Conservation (phyloP, 2,888 invertebrate genomes). For the Epiblema foenella region DNA sequence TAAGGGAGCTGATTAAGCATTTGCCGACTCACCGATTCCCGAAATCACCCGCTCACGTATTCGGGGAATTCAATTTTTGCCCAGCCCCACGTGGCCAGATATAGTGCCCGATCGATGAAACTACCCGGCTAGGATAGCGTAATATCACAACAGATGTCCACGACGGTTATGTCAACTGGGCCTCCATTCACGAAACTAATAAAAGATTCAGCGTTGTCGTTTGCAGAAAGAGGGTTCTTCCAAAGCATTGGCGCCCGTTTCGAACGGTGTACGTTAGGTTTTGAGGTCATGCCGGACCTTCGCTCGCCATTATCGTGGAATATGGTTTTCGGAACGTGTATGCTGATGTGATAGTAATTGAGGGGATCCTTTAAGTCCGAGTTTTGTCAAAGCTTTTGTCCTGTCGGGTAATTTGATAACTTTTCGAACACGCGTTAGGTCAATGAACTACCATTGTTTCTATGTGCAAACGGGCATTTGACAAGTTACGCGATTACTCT, state of each 20-base stretch:
- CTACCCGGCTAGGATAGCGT: conserved; percentile 70
- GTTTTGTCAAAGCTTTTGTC: background rate
- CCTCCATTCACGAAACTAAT: conserved; percentile 82
- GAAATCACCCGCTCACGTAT: conserved; percentile 47
- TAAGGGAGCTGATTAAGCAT: conserved; percentile 42
- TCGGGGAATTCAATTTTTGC: conserved; percentile 66
- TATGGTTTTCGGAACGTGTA: conserved; percentile 64
- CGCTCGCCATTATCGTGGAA: conserved; percentile 67
- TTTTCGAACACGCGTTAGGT: background rate
- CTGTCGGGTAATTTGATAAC: background rate
- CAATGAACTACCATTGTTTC: too few relatives aligned
- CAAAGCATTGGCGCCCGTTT: conserved; percentile 51
- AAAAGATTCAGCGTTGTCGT: conserved; percentile 84
- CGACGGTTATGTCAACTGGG: conserved; percentile 82
- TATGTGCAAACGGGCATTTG: too few relatives aligned
- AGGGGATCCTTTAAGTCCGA: background rate
- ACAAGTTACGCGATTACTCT: too few relatives aligned
- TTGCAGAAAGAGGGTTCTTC: conserved; percentile 75
- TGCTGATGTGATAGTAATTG: conserved; percentile 37
- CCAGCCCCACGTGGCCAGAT: conserved; percentile 74
- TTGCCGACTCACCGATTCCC: conserved; percentile 39
- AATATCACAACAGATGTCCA: conserved; percentile 83
- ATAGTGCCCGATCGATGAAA: conserved; percentile 73
- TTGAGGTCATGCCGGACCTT: conserved; percentile 67
- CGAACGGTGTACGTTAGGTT: conserved; percentile 45